A percentile compares a stretch with the other conserved stretches of the same genome.
Evolutionary conservation across 1,140 invertebrate species (phyloP).

Genomic region (Drosophila melanica): DNA sequence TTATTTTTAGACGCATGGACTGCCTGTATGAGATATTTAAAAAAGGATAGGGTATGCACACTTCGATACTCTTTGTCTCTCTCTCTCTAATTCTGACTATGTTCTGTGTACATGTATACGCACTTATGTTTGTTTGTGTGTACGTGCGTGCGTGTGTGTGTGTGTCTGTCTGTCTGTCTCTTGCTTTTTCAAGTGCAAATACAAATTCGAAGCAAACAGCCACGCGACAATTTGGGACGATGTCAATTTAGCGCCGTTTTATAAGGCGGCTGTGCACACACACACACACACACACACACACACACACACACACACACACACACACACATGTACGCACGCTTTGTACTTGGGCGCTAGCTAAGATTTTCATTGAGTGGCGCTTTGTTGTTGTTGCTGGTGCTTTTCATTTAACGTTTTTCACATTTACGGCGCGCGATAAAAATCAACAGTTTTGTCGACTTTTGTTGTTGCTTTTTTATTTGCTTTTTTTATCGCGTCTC

Average conservation of each 20-base stretch:
- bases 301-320: constrained; percentile 2
- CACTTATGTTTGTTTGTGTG: neutral
- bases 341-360: constrained; percentile 48
- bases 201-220: constrained; percentile 57
- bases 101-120: neutral
- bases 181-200: constrained; percentile 55
- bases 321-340: constrained; percentile 4
- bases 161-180: constrained; percentile 14
- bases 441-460: constrained; percentile 59
- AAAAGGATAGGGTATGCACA: constrained; percentile 9
- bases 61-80: constrained; percentile 7
- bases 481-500: constrained; percentile 49
- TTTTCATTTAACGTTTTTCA: constrained; percentile 50
- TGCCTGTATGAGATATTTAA: too few species aligned
- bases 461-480: constrained; percentile 8
- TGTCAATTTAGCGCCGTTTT: constrained; percentile 64
- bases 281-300: constrained; percentile 5
- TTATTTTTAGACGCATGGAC: too few species aligned
- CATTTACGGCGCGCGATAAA: constrained; percentile 58
- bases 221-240: constrained; percentile 61
- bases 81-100: neutral
- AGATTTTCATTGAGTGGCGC: constrained; percentile 68
- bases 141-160: neutral
- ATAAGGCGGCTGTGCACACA: constrained; percentile 41
- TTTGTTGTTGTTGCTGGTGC: constrained; percentile 33